A percentile compares a stretch with the other conserved stretches of the same genome.
These are phyloP conservation scores for Drosophila longiperda DNA, from an alignment of 2,888 invertebrate genomes.

Conservation along the genomic window DNA sequence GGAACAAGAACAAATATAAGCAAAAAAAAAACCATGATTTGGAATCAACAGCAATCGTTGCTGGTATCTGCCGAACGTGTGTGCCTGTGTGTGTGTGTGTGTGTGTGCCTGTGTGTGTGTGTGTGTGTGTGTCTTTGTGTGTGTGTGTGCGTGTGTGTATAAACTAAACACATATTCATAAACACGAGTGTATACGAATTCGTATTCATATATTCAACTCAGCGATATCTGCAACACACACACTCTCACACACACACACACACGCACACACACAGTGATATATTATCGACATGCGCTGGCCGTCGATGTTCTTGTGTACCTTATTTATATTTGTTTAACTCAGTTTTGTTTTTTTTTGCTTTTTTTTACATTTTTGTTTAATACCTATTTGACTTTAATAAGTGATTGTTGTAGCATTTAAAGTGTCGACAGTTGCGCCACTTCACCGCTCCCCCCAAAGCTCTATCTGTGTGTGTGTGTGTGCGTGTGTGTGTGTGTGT, in stretches of 20 bases:
- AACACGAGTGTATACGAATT: constrained; percentile 28
- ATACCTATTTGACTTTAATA: constrained; percentile 83
- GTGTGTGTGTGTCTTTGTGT: too few relatives aligned
- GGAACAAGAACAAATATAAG: constrained; percentile 57
- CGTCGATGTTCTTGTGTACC: constrained; percentile 62
- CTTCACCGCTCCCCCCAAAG: constrained; percentile 18
- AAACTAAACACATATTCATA: constrained; percentile 35
- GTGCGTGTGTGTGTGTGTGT: neutral
- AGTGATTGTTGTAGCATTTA: constrained; percentile 81
- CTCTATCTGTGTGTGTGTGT: neutral
- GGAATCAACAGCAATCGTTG: constrained; percentile 46
- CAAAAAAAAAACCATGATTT: constrained; percentile 65
- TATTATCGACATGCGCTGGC: constrained; percentile 63
- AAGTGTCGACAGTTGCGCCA: constrained; percentile 73
- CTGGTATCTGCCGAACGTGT: constrained; percentile 44
- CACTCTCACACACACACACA: constrained; percentile 25
- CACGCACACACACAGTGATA: constrained; percentile 23
- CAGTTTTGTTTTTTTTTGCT: constrained; percentile 38
- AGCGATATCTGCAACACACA: constrained; percentile 65
- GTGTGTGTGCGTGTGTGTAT: constrained; percentile 26
- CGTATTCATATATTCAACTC: constrained; percentile 45
- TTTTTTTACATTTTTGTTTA: constrained; percentile 74
- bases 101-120: constrained; percentile 32
- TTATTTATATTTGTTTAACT: constrained; percentile 76
- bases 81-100: constrained; percentile 20